Base-by-base conservation (phyloP, 2,888 invertebrate species). In the Phyllotreta striolata region DNA sequence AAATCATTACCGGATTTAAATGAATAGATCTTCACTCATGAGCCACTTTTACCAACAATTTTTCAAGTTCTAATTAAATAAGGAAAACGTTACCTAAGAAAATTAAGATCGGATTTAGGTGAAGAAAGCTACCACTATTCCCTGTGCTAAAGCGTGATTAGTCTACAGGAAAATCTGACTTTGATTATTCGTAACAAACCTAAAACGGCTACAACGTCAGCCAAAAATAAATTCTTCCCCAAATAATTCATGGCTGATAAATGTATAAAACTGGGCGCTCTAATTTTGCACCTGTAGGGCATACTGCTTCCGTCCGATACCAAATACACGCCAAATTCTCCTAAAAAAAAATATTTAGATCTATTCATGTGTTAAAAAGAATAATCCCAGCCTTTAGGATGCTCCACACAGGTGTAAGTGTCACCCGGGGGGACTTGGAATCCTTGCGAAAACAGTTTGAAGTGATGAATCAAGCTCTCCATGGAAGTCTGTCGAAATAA, bases 271-370 rank as follows among this genome's bases (percentile, higher is more conserved):
- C 87, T 86, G 7, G 85, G 83, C 0, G 89, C 49, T 49, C 78
- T 70, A 12, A 78, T 72, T 69, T 76, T 76, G 55, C 78, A 78
- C 47, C 79, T 72, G 75, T 89, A 89, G 0, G 95, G 95, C 68
- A 86, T 88, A 7, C 89, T 88, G 1, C 88, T 86, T 4, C 96
- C 95, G 79, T 96, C 93, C 0, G 95, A 89, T 1, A 95, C 90
- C 74, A 96, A 84, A 78, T 93, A 95, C 1, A 96, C 85, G 1
- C 93, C 95, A 78, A 95, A 87, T 81, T 96, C 95, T n/a, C 79
- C 78, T 77, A 47, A 44, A 69, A 64, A 55, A 8, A 43, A 41
- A 13, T 55, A n/a, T n/a, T n/a, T n/a, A n/a, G n/a, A n/a, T n/a
- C n/a, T 12, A 41, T 9, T 44, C 46, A n/a, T 41, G 34, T 1